phyloP scores from a whole-genome alignment of 2,888 invertebrate genomes.

The Eucriotettix oculatus region DNA sequence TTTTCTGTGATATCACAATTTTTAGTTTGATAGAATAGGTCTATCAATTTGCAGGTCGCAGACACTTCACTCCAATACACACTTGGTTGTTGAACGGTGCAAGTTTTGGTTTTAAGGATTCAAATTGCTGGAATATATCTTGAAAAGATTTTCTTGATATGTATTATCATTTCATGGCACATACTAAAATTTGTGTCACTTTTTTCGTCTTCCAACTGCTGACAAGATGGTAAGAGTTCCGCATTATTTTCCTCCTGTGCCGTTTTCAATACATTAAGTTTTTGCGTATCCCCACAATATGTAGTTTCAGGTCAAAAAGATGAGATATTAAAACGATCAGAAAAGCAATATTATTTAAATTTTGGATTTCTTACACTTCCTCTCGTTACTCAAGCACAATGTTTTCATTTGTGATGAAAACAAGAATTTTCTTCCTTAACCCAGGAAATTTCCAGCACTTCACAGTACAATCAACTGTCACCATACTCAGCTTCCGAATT shows the following conservation, averaged over 20 bases:
- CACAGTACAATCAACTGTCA: background rate
- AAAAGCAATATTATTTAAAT: background rate
- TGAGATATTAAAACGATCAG: background rate
- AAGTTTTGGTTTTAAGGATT: background rate
- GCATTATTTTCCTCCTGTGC: background rate
- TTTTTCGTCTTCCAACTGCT: background rate
- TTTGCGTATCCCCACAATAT: background rate
- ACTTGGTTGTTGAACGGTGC: background rate
- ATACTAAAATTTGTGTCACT: background rate
- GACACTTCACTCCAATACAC: background rate
- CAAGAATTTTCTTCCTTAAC: background rate
- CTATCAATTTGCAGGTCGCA: background rate
- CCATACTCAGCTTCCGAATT: background rate
- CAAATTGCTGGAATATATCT: background rate
- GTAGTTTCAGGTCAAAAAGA: background rate
- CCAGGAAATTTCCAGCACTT: background rate
- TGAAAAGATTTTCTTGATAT: background rate
- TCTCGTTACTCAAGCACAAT: background rate
- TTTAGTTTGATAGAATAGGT: background rate
- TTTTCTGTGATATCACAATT: background rate
- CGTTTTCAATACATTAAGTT: background rate
- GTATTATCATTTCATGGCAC: background rate
- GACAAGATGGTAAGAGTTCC: background rate
- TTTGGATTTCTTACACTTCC: background rate
- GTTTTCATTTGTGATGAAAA: background rate